A percentile compares a stretch with the other conserved stretches of the same genome.
These are phyloP conservation scores for Dryomyza anilis DNA, from an alignment of 2,888 invertebrate genomes.

Conservation along the genomic window DNA sequence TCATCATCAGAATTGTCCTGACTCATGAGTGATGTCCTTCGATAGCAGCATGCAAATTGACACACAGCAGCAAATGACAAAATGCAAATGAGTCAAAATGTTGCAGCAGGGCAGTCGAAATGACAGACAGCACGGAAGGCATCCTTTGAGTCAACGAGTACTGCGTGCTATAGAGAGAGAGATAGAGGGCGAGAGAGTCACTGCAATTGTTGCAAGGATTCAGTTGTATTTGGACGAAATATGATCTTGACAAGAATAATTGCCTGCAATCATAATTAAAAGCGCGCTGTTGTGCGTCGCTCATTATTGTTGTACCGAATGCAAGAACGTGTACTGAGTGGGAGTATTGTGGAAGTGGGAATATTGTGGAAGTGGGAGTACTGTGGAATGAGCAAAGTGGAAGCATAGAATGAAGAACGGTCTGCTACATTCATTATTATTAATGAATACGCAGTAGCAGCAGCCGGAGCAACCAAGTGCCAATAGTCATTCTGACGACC, in stretches of 20 bases:
- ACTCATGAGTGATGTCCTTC: slow-evolving; percentile 40
- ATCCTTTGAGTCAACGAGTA: too few species aligned
- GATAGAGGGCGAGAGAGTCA: too few species aligned
- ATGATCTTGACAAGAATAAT: slow-evolving; percentile 58
- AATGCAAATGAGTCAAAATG: slow-evolving; percentile 33
- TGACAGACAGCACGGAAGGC: too few species aligned
- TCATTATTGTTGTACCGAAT: neutral
- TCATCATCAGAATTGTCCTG: too few species aligned
- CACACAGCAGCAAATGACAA: slow-evolving; percentile 36
- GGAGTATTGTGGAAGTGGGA: too few species aligned
- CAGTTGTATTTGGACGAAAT: slow-evolving; percentile 37
- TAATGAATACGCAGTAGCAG: neutral
- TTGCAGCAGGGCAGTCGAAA: neutral
- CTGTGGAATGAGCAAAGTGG: too few species aligned
- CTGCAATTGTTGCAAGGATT: neutral
- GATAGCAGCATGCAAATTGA: slow-evolving; percentile 58
- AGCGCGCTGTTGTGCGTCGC: slow-evolving; percentile 27
- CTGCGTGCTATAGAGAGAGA: too few species aligned
- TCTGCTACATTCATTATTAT: too few species aligned
- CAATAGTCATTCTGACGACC: too few species aligned
- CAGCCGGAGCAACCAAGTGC: neutral
- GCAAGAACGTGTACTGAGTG: too few species aligned
- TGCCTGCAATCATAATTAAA: slow-evolving; percentile 57
- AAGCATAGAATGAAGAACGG: too few species aligned
- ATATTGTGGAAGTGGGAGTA: too few species aligned